Evolutionary conservation across 2,888 invertebrate species (phyloP).

Genomic region (Oasisia sp.): DNA sequence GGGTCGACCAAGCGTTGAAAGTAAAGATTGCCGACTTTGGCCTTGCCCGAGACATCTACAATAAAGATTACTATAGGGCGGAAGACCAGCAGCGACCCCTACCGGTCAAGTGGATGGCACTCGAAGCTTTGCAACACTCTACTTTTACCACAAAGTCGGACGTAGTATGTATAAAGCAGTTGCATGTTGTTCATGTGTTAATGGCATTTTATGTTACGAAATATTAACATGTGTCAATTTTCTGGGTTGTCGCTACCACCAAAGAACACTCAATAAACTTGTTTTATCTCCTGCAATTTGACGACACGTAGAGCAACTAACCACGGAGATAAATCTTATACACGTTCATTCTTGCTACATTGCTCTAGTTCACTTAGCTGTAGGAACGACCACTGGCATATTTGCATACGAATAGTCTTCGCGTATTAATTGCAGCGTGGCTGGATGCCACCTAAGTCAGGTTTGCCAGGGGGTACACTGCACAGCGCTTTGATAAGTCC

Average conservation of each 20-base stretch:
- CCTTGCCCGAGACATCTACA: slow-evolving; percentile 70
- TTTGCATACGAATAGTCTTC: too few species aligned
- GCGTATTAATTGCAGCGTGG: too few species aligned
- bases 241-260: not conserved
- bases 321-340: too few species aligned
- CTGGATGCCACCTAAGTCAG: too few species aligned
- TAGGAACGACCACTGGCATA: too few species aligned
- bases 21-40: slow-evolving; percentile 72
- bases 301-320: too few species aligned
- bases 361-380: too few species aligned
- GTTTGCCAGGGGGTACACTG: too few species aligned
- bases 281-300: too few species aligned
- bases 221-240: not conserved
- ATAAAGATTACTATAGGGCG: slow-evolving; percentile 69
- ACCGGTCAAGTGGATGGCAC: slow-evolving; percentile 70
- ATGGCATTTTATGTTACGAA: not conserved
- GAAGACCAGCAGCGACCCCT: slow-evolving; percentile 66
- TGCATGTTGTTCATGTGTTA: not conserved
- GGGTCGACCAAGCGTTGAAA: slow-evolving; percentile 66
- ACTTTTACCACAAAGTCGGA: slow-evolving; percentile 66
- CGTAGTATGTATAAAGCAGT: slow-evolving; percentile 63
- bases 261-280: not conserved
- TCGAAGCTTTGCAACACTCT: slow-evolving; percentile 67
- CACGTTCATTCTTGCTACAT: too few species aligned
- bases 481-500: too few species aligned